Evolutionary conservation across 2,888 invertebrate genomes (phyloP).

Genomic region (Anoncus sp.): DNA sequence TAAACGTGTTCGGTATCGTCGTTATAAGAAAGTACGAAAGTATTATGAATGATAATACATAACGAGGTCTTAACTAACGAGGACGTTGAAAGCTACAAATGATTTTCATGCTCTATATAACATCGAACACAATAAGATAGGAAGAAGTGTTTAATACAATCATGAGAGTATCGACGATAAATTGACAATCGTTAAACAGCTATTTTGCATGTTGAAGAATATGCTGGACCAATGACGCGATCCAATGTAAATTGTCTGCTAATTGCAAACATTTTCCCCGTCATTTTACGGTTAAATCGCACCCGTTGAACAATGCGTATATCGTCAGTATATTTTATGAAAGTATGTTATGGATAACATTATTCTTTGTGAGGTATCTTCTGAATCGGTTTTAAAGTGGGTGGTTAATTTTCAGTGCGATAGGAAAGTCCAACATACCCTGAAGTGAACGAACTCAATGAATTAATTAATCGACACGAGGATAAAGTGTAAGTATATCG

Average conservation of each 20-base stretch:
- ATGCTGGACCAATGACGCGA: no score
- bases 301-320: no score
- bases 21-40: not conserved
- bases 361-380: no score
- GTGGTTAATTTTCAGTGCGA: no score
- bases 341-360: no score
- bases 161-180: not conserved
- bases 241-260: no score
- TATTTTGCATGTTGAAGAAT: not conserved
- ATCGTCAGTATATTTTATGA: no score
- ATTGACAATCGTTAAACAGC: not conserved
- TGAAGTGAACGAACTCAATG: not conserved
- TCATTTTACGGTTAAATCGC: no score
- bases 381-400: no score
- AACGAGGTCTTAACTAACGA: constrained; percentile 7
- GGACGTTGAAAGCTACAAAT: not conserved
- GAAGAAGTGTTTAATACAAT: not conserved
- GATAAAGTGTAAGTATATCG: not conserved
- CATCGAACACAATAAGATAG: not conserved
- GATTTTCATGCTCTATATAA: not conserved
- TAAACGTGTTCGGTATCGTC: constrained; percentile 22
- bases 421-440: not conserved
- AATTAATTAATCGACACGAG: not conserved
- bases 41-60: not conserved
- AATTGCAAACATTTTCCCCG: no score